Evolutionary conservation across 1,140 invertebrate genomes (phyloP), one percentile per base, ranked within the genome.

Genomic region (Aplysia californica): DNA sequence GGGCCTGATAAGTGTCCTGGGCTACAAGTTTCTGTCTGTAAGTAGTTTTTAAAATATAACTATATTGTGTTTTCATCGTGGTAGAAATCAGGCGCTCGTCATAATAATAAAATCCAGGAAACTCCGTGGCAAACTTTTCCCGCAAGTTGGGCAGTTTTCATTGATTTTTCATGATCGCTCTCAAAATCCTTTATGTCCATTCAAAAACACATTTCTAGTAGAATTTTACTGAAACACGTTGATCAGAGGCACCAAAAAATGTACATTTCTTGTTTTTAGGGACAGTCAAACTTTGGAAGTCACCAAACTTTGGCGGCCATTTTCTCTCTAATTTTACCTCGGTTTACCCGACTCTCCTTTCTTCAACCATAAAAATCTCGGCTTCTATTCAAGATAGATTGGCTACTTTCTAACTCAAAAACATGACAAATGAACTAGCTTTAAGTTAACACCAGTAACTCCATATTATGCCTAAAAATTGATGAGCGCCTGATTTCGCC

Each of bases 11-110:
- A 97, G 96, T 61, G 95, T 96, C 18, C 80, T 95, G 23, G 97
- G 97, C 67, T 98, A 95, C 87, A 92, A 92, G 85, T 95, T 92
- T 87, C 87, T 98, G 58, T 94, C 95, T 85, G 96, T 97, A 74
- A 71, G 79, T 77, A n/a, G n/a, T n/a, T n/a, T 58, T 21, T 71
- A 1, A 20, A 59, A 23, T 15, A 15, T 23, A 5, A 5, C 58
- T 59, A 23, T 21, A 29, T 10, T 59, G 31, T 29, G 31, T 21
- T 21, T 59, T 15, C 58, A 15, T 59, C 5, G 31, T 23, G 23
- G 6, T 59, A 59, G 31, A 23, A 23, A 10, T 10, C 31, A 59
- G 21, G 23, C 21, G 58, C 31, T 15, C 58, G 6, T 59, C 5
- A 59, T 29, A 23, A 29, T 59, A 59, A 59, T 21, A 23, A 10